Conservation (phyloP, 2,797 vertebrate genomes). For the Thunnus albacares region DNA sequence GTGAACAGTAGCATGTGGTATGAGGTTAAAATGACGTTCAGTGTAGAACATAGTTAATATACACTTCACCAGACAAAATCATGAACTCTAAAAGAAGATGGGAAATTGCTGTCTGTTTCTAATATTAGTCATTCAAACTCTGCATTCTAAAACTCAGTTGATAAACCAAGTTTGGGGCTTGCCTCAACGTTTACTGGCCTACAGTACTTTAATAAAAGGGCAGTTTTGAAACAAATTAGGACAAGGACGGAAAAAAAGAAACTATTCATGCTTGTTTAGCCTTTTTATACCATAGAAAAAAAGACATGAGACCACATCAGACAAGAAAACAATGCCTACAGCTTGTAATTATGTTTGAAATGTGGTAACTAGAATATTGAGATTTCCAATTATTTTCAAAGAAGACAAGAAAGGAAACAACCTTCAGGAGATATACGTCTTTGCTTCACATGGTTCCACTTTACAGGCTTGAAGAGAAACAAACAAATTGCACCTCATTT, state of each 20-base stretch:
- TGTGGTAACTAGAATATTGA: slow-evolving; percentile 82
- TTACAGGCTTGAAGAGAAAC: slow-evolving; percentile 87
- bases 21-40: not conserved
- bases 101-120: slow-evolving; percentile 9
- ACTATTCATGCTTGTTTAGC: slow-evolving; percentile 65
- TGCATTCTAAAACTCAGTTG: slow-evolving; percentile 18
- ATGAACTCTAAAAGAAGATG: not conserved
- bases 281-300: slow-evolving; percentile 64
- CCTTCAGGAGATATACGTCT: slow-evolving; percentile 79
- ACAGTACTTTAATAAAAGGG: slow-evolving; percentile 64
- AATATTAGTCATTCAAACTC: slow-evolving; percentile 8
- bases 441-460: slow-evolving; percentile 87
- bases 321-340: slow-evolving; percentile 78
- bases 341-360: slow-evolving; percentile 86
- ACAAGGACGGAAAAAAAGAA: slow-evolving; percentile 61
- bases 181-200: slow-evolving; percentile 45
- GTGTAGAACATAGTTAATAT: not conserved
- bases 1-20: not conserved
- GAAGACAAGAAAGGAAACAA: slow-evolving; percentile 69
- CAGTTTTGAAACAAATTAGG: slow-evolving; percentile 68
- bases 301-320: slow-evolving; percentile 80
- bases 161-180: slow-evolving; percentile 17
- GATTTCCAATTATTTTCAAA: slow-evolving; percentile 84
- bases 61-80: not conserved
- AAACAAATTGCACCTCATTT: slow-evolving; percentile 90